Conservation (phyloP, 2,113 vertebrate genomes). For the Herpetotheres cachinnans region DNA sequence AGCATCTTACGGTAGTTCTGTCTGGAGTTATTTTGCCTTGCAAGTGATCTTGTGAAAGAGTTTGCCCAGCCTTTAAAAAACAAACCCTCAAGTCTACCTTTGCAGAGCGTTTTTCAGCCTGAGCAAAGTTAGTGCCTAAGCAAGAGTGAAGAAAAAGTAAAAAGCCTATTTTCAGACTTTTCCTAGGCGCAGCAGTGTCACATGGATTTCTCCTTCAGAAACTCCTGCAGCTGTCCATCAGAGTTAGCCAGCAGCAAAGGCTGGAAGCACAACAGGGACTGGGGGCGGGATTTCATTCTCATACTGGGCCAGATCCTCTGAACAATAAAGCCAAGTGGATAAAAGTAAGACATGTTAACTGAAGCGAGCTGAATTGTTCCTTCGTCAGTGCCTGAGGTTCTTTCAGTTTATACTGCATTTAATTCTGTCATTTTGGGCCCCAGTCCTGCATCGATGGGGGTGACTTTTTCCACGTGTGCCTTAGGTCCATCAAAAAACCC, state of each 20-base stretch:
- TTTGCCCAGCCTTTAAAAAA: not conserved
- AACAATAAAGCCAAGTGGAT: constrained; percentile 17
- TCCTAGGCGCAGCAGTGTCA: not conserved
- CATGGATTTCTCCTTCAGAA: not conserved
- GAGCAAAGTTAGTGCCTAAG: not conserved
- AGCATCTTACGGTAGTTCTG: not conserved
- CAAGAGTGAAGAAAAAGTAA: not conserved
- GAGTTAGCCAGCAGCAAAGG: not conserved
- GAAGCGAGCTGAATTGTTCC: constrained; percentile 34
- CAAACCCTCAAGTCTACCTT: not conserved
- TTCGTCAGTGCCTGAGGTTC: not conserved
- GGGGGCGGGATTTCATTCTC: not conserved
- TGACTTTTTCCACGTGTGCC: not conserved
- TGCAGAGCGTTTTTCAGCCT: not conserved
- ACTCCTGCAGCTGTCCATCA: not conserved
- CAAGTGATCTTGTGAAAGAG: not conserved
- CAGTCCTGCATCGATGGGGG: not conserved
- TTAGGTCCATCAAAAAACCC: not conserved
- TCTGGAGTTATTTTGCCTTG: not conserved
- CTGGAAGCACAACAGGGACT: not conserved
- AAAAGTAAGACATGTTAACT: constrained; percentile 50
- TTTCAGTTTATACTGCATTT: not conserved
- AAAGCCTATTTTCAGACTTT: not conserved
- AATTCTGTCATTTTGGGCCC: not conserved
- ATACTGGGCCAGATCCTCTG: not conserved